These are phyloP conservation scores for Leptinotarsa rubiginosa DNA, from an alignment of 2,888 invertebrate species.

Conservation along the genomic window DNA sequence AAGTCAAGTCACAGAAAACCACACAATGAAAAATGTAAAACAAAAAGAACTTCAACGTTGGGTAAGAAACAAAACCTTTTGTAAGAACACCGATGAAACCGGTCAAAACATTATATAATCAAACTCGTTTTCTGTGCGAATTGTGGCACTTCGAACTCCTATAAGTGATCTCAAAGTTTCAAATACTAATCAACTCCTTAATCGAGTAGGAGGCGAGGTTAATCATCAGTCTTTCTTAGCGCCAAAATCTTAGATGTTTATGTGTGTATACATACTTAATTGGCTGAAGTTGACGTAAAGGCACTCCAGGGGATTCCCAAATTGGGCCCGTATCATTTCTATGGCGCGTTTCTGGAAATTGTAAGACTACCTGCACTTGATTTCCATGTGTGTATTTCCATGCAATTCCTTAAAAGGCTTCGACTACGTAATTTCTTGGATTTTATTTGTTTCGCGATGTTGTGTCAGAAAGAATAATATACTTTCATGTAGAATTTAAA, in stretches of 20 bases:
- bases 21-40: neutral
- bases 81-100: constrained; percentile 12
- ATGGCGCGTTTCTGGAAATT: neutral
- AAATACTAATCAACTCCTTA: constrained; percentile 32
- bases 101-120: constrained; percentile 1
- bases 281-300: constrained; percentile 27
- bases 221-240: constrained; percentile 12
- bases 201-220: constrained; percentile 27
- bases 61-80: constrained; percentile 27
- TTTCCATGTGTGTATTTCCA: neutral
- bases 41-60: constrained; percentile 22
- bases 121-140: neutral
- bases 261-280: constrained; percentile 32
- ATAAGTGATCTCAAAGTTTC: constrained; percentile 34
- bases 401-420: neutral
- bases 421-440: neutral
- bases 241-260: constrained; percentile 26
- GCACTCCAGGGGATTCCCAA: constrained; percentile 41
- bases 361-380: neutral
- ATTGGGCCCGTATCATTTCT: constrained; percentile 14
- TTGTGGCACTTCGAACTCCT: constrained; percentile 22
- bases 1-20: neutral
- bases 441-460: too few relatives aligned
- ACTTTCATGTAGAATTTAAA: too few relatives aligned
- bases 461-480: too few relatives aligned